phyloP scores from a whole-genome alignment of 2,888 invertebrate genomes.

The Agrochola lychnidis region DNA sequence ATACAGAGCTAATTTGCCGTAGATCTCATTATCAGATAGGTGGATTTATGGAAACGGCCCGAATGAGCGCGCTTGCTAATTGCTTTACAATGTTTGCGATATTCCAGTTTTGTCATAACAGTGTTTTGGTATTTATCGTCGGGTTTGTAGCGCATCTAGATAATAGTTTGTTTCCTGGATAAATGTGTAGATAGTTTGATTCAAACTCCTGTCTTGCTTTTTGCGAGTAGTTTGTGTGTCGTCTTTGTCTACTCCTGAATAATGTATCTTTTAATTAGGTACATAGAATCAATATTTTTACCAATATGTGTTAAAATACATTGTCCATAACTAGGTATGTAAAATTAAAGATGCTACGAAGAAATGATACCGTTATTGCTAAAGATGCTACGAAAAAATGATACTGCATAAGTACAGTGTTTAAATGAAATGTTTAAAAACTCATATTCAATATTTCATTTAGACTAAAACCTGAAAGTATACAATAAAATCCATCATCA shows the following conservation, averaged over 20 bases:
- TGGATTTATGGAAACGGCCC: conserved; percentile 71
- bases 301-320: neutral
- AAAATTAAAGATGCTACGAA: too few species aligned
- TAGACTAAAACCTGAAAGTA: neutral
- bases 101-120: conserved; percentile 59
- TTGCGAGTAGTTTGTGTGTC: neutral
- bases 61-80: conserved; percentile 68
- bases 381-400: neutral
- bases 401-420: too few species aligned
- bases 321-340: neutral
- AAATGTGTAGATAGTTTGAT: conserved; percentile 27
- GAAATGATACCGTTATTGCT: neutral
- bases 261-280: neutral
- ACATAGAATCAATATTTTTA: neutral
- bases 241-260: neutral
- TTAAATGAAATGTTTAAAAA: neutral
- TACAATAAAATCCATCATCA: neutral
- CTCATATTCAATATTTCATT: neutral
- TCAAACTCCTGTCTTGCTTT: conserved; percentile 3
- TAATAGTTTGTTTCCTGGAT: conserved; percentile 49
- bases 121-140: conserved; percentile 32
- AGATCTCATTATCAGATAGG: conserved; percentile 75
- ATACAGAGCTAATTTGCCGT: conserved; percentile 71
- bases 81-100: conserved; percentile 69
- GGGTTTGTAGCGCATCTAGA: conserved; percentile 46